phyloP scores from a whole-genome alignment of 2,113 vertebrate genomes.

The Colossoma macropomum region DNA sequence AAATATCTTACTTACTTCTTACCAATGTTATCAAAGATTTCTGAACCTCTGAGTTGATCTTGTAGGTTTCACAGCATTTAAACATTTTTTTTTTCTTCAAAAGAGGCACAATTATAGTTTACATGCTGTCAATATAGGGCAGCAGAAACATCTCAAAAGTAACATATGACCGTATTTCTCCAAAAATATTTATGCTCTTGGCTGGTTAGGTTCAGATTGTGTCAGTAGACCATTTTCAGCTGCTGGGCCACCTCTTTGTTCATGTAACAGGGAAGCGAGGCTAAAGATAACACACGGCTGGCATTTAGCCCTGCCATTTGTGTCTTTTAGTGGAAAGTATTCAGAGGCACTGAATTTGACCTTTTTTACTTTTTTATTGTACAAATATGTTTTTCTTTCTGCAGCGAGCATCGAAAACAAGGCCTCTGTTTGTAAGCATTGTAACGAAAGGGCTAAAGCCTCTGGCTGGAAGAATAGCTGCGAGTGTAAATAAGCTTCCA shows the following conservation, averaged over 20 bases:
- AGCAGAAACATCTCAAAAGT: not conserved
- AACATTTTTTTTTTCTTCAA: not conserved
- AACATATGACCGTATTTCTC: not conserved
- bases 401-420: conserved; percentile 62
- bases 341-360: conserved; percentile 67
- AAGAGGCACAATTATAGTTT: too few relatives aligned
- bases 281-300: conserved; percentile 74
- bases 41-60: not conserved
- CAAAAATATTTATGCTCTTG: not conserved
- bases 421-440: conserved; percentile 67
- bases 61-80: not conserved
- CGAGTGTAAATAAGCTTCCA: conserved; percentile 76
- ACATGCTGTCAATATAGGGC: not conserved
- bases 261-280: conserved; percentile 54
- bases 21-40: not conserved
- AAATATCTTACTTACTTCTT: too few relatives aligned
- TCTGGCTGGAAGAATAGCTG: conserved; percentile 70
- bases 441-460: conserved; percentile 60
- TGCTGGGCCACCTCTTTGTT: conserved; percentile 71
- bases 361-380: conserved; percentile 66
- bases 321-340: conserved; percentile 60
- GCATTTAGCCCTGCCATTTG: conserved; percentile 64
- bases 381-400: conserved; percentile 77
- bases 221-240: conserved; percentile 68
- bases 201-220: conserved; percentile 59